Evolutionary conservation across 2,797 vertebrate genomes (phyloP).

Genomic region (Acanthopagrus latus): DNA sequence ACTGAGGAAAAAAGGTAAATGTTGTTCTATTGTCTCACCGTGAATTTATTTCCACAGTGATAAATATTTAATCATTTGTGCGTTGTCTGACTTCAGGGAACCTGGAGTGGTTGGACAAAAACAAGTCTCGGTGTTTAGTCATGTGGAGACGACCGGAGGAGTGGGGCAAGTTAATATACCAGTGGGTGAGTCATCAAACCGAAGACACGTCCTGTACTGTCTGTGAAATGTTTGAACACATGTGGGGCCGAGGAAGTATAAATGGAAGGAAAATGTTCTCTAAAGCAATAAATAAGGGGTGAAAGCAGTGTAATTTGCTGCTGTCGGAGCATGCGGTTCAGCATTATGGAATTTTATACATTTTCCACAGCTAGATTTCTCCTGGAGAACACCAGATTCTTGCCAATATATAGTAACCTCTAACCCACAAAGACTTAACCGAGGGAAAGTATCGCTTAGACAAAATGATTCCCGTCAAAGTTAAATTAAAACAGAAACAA

Average conservation of each 20-base stretch:
- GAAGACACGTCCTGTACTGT: not conserved
- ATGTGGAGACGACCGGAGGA: constrained; percentile 99
- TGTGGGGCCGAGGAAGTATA: not conserved
- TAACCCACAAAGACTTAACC: not conserved
- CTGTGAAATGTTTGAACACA: not conserved
- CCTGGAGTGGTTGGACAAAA: constrained; percentile 98
- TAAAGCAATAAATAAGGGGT: not conserved
- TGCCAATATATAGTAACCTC: too few species aligned
- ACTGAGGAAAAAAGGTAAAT: constrained; percentile 94
- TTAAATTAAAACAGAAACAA: not conserved
- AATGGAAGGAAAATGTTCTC: constrained; percentile 25
- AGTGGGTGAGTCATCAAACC: constrained; percentile 91
- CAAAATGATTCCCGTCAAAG: not conserved
- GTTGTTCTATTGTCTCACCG: not conserved
- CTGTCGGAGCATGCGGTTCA: not conserved
- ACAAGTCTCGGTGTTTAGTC: constrained; percentile 96
- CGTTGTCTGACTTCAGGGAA: constrained; percentile 87
- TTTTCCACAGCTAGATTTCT: not conserved
- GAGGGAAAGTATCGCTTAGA: not conserved
- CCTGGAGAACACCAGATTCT: not conserved
- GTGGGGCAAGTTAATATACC: constrained; percentile 97
- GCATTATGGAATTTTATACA: not conserved
- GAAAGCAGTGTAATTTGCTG: not conserved
- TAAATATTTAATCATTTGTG: not conserved
- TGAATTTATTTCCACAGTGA: not conserved